phyloP scores from a whole-genome alignment of 2,888 invertebrate species.

The Achlya flavicornis region DNA sequence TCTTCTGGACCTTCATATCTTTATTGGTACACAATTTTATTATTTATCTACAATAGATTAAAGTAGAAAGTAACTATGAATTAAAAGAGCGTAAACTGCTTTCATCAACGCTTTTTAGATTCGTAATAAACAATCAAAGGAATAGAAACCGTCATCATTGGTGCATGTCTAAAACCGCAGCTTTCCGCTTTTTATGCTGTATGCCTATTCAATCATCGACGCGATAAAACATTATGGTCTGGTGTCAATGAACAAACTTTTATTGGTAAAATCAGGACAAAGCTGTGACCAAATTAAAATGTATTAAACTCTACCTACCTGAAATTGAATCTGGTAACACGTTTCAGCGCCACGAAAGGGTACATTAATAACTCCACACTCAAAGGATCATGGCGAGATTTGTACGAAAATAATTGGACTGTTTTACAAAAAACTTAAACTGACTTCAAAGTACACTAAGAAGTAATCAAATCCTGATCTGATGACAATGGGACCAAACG shows the following conservation, averaged over 20 bases:
- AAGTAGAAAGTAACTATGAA: not conserved
- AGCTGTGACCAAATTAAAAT: not conserved
- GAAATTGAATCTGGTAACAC: not conserved
- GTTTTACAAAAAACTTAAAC: no score
- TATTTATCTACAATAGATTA: not conserved
- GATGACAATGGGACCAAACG: no score
- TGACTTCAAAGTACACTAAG: no score
- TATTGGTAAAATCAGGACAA: not conserved
- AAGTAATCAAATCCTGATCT: no score
- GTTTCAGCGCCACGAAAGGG: not conserved
- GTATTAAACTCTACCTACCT: not conserved
- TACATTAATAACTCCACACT: not conserved
- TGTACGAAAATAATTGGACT: no score
- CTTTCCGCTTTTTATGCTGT: constrained; percentile 12
- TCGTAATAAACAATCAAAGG: constrained; percentile 25
- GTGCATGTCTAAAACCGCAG: constrained; percentile 21
- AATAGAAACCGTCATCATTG: constrained; percentile 21
- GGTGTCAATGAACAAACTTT: not conserved
- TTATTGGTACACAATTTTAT: no score
- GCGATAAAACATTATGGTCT: not conserved
- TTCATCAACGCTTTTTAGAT: constrained; percentile 19
- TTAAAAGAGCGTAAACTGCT: not conserved
- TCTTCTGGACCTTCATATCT: no score
- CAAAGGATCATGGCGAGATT: no score
- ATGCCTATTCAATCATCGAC: not conserved